phyloP scores from a whole-genome alignment of 2,113 vertebrate species.

The Otolemur garnettii region DNA sequence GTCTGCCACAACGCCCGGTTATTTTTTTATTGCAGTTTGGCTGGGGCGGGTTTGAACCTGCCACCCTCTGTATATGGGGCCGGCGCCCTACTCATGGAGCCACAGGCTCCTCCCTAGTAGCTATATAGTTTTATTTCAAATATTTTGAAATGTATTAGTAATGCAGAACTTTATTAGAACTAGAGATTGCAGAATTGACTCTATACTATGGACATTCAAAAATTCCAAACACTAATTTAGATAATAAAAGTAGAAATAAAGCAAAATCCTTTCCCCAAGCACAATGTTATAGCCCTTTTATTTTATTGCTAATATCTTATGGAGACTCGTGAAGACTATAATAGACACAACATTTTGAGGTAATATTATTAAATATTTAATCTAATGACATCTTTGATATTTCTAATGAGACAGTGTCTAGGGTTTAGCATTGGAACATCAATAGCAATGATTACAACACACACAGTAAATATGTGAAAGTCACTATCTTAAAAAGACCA shows the following conservation, averaged over 20 bases:
- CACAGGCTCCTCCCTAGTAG: slow-evolving; percentile 15
- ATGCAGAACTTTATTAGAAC: slow-evolving; percentile 79
- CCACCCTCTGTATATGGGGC: too few species aligned
- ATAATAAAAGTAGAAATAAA: not conserved
- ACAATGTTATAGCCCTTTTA: not conserved
- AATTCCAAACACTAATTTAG: slow-evolving; percentile 16
- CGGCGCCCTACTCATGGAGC: too few species aligned
- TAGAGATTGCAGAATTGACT: not conserved
- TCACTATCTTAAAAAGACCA: not conserved
- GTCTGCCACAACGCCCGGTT: too few species aligned
- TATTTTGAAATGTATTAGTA: slow-evolving; percentile 76
- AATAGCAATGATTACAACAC: not conserved
- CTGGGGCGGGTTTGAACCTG: too few species aligned
- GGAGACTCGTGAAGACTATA: not conserved
- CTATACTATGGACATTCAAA: not conserved
- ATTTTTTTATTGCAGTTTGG: too few species aligned
- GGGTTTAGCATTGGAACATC: not conserved
- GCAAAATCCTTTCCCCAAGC: not conserved
- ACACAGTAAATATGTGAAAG: not conserved
- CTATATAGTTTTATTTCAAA: slow-evolving; percentile 85
- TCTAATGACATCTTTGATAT: slow-evolving; percentile 9
- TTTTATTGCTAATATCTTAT: not conserved
- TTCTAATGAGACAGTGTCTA: not conserved
- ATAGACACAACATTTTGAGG: not conserved
- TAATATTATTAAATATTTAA: slow-evolving; percentile 31